phyloP scores from a whole-genome alignment of 2,113 vertebrate genomes.

The Prinia subflava region DNA sequence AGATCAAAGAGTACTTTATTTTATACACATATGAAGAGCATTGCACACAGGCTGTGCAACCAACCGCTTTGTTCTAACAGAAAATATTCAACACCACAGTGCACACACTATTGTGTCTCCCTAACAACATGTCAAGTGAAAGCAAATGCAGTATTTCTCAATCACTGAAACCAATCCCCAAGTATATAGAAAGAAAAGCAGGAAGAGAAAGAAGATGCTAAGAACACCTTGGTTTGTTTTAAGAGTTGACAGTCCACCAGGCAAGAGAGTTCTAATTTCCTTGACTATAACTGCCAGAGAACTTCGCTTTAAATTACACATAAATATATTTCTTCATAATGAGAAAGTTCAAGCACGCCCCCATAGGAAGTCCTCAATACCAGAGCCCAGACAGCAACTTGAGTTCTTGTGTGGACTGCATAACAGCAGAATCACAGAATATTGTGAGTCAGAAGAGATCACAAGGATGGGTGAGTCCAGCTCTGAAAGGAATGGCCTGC shows the following conservation, averaged over 20 bases:
- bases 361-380: not conserved
- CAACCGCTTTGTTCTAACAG: not conserved
- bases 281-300: accelerated
- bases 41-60: not conserved
- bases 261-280: not conserved
- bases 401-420: not conserved
- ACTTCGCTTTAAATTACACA: not conserved
- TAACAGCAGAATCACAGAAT: not conserved
- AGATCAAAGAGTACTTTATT: slow-evolving; percentile 21
- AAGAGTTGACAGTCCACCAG: not conserved
- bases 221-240: not conserved
- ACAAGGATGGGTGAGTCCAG: not conserved
- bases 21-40: not conserved
- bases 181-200: not conserved
- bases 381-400: not conserved
- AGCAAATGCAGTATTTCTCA: not conserved
- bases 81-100: not conserved
- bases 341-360: not conserved
- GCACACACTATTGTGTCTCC: not conserved
- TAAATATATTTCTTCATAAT: not conserved
- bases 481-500: not conserved
- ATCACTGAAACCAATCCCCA: not conserved
- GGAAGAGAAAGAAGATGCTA: not conserved
- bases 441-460: not conserved
- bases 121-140: not conserved